Conservation (phyloP, 2,888 invertebrate species). For the Diploptera punctata region DNA sequence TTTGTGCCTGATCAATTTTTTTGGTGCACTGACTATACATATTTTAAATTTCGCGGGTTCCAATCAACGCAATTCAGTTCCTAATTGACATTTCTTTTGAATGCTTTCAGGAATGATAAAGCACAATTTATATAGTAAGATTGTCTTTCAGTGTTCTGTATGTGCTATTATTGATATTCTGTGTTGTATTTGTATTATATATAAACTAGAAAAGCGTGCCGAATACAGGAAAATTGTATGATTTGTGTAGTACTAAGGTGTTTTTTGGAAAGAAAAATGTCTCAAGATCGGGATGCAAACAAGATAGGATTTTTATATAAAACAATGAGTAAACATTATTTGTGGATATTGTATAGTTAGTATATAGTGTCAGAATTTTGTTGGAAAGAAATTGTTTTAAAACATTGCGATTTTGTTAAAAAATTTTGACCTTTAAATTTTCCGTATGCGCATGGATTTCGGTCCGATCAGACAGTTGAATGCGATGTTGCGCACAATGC, state of each 20-base stretch:
- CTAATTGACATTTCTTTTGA: not conserved
- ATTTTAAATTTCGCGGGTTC: slow-evolving; percentile 7
- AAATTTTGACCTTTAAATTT: slow-evolving; percentile 22
- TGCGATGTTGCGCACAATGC: not conserved
- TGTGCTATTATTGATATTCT: too few relatives aligned
- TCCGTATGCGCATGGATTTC: slow-evolving; percentile 19
- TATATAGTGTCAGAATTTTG: not conserved
- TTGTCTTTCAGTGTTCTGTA: too few relatives aligned
- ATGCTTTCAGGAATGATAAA: too few relatives aligned
- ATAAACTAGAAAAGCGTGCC: too few relatives aligned
- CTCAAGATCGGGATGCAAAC: slow-evolving; percentile 19
- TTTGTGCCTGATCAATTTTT: too few relatives aligned
- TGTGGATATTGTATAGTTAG: not conserved
- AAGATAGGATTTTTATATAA: slow-evolving; percentile 23
- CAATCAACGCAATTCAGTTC: not conserved
- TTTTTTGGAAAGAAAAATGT: slow-evolving; percentile 17
- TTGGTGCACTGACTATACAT: slow-evolving; percentile 4
- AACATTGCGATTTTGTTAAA: slow-evolving; percentile 8
- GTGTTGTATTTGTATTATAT: too few relatives aligned
- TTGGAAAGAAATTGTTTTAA: not conserved
- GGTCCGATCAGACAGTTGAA: slow-evolving; percentile 11
- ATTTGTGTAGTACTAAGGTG: slow-evolving; percentile 1
- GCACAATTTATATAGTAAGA: too few relatives aligned
- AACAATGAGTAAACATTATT: slow-evolving; percentile 15
- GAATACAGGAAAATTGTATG: not conserved